A percentile compares a stretch with the other conserved stretches of the same genome.
Evolutionary conservation across 2,113 vertebrate species (phyloP).

Genomic region (Neoarius graeffei): DNA sequence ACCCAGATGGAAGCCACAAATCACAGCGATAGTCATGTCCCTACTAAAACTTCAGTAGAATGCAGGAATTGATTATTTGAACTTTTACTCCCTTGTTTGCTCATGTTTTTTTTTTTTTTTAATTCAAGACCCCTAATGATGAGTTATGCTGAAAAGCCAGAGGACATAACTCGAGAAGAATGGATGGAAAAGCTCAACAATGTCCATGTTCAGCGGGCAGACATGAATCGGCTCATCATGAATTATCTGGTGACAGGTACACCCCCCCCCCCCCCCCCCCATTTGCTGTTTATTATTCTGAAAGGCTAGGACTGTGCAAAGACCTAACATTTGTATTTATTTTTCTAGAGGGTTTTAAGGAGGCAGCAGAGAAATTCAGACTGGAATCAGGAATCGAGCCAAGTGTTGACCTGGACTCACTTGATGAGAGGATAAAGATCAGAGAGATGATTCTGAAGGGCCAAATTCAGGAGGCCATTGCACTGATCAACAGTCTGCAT

Average conservation of each 20-base stretch:
- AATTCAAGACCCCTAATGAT: conserved; percentile 73
- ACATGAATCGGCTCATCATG: conserved; percentile 99
- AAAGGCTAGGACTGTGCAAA: neutral
- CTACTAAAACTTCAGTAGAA: neutral
- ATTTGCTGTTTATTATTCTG: neutral
- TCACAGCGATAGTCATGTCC: no score
- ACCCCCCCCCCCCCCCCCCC: no score
- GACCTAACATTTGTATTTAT: conserved; percentile 34
- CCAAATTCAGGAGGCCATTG: conserved; percentile 95
- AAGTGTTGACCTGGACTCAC: conserved; percentile 91
- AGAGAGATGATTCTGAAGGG: conserved; percentile 97
- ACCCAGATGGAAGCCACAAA: no score
- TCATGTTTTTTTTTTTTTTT: neutral
- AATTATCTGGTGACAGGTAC: conserved; percentile 96
- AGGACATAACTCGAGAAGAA: conserved; percentile 96
- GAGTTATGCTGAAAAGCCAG: conserved; percentile 97
- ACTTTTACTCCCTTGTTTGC: neutral
- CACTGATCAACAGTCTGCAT: conserved; percentile 94
- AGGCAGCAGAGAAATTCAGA: conserved; percentile 96
- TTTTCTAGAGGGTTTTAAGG: conserved; percentile 93
- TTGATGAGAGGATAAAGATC: conserved; percentile 97
- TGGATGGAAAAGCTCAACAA: conserved; percentile 99
- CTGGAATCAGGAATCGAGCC: conserved; percentile 98
- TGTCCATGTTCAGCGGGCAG: conserved; percentile 95
- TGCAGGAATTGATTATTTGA: neutral